Evolutionary conservation across 1,140 invertebrate genomes (phyloP).

Genomic region (Drosophila sturtevanti): DNA sequence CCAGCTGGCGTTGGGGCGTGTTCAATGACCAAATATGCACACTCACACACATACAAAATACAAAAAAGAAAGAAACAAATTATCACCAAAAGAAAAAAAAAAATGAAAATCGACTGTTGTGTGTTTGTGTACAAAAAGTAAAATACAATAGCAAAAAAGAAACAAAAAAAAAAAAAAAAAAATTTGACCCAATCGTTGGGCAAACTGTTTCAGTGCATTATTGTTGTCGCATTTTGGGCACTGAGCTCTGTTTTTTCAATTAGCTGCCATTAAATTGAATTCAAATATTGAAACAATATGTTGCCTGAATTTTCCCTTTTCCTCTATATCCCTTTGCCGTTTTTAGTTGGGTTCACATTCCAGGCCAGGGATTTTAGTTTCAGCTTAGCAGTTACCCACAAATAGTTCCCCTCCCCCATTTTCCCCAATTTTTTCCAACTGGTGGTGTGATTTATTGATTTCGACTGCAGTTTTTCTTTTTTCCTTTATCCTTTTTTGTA

Average conservation of each 20-base stretch:
- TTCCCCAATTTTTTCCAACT: not conserved
- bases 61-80: not conserved
- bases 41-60: not conserved
- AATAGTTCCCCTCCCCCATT: not conserved
- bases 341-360: not conserved
- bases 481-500: slow-evolving; percentile 38
- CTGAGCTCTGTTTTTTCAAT: slow-evolving; percentile 70
- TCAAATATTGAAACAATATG: slow-evolving; percentile 81
- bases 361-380: slow-evolving; percentile 46
- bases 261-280: slow-evolving; percentile 80
- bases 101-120: slow-evolving; percentile 52
- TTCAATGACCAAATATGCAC: slow-evolving; percentile 45
- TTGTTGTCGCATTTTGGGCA: slow-evolving; percentile 63
- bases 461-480: slow-evolving; percentile 75
- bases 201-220: slow-evolving; percentile 61
- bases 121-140: slow-evolving; percentile 22
- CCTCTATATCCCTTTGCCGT: not conserved
- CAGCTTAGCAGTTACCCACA: slow-evolving; percentile 40
- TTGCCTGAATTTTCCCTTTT: slow-evolving; percentile 9
- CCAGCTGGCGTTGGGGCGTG: slow-evolving; percentile 47
- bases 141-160: not conserved
- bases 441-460: slow-evolving; percentile 71
- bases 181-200: slow-evolving; percentile 32
- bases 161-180: slow-evolving; percentile 4
- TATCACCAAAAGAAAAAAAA: slow-evolving; percentile 1